These are phyloP conservation scores for mouse (Mus musculus) DNA, from an alignment of 2,113 vertebrate species.

Conservation along the genomic window GRCm39 chr11:17131001-17131500, in stretches of 20 bases:
- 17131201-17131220: neutral
- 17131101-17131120: neutral
- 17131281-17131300: neutral
- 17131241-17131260: neutral
- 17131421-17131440: neutral
- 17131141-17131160: neutral
- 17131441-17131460: neutral
- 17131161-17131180: neutral
- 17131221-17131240: neutral
- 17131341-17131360: neutral
- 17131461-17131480: neutral
- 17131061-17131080: neutral
- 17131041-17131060: too few relatives aligned
- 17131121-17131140: neutral
- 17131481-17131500: slow-evolving; percentile 14
- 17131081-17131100: neutral
- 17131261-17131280: neutral
- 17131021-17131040: neutral
- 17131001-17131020: neutral
- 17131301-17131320: neutral
- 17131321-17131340: neutral
- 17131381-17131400: slow-evolving; percentile 7
- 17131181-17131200: neutral
- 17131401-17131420: neutral
- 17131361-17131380: neutral